Evolutionary conservation across 2,113 vertebrate species (phyloP), one percentile per base, ranked within the genome.

Genomic region (Salminus brasiliensis): DNA sequence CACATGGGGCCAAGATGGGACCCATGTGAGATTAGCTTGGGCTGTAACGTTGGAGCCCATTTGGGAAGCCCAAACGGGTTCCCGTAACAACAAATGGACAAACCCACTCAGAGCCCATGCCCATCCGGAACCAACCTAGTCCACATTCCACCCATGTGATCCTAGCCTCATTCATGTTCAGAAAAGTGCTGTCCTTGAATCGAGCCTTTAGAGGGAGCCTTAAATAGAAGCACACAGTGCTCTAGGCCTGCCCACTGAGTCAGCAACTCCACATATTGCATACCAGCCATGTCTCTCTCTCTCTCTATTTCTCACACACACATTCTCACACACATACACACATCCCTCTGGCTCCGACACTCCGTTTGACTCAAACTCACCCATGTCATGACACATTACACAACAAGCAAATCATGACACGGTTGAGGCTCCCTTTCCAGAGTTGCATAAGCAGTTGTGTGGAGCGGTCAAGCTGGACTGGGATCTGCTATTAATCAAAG

Each of bases 181-280:
- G 47, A 63, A 39, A 66, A 80, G 41, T 39, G 23, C 78, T 73
- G 69, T 73, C 78, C 78, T 73, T 79, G 59, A 55, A 34, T 34
- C 9, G 25, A 55, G 43, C 55, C 69, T 70, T 73, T 53, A 55
- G 70, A 45, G 69, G 55, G 59, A 79, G n/a, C n/a, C 66, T 36
- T 30, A 72, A 79, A 79, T 65, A 79, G 78, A 55, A 79, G 69
- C 78, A 72, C 43, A 27, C 16, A 63, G 30, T 25, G 32, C 55
- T 55, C 43, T 41, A 18, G 78, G 18, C 69, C 59, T 52, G 34
- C 30, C 45, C 59, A 79, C 68, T 79, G 77, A 73, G 69, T 79
- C 78, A 79, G 78, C 78, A 79, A 32, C 63, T 72, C 34, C 34
- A 45, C 47, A 55, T 49, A 79, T 55, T 55, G 43, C 60, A 72